phyloP scores from a whole-genome alignment of 2,888 invertebrate species.

The Aphidoletes aphidimyza region DNA sequence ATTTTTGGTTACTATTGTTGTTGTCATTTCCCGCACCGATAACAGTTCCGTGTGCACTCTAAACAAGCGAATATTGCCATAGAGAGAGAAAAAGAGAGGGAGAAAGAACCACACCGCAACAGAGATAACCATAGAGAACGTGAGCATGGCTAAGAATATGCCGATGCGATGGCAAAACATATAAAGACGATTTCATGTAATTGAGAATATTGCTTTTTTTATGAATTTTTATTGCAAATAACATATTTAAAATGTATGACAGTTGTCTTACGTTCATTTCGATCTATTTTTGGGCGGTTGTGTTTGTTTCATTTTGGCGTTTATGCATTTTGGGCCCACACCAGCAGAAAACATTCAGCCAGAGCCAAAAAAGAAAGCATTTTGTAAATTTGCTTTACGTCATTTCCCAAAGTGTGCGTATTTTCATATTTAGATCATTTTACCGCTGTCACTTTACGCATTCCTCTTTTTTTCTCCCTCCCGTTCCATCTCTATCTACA shows the following conservation, averaged over 20 bases:
- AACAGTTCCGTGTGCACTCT: constrained; percentile 37
- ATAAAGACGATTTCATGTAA: constrained; percentile 55
- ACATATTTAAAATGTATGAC: constrained; percentile 58
- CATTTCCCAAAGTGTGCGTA: constrained; percentile 44
- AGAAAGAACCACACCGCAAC: background rate
- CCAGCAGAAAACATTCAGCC: too few species aligned
- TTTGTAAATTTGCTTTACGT: background rate
- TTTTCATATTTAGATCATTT: constrained; percentile 50
- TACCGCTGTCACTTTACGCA: background rate
- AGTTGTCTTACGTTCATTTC: constrained; percentile 55
- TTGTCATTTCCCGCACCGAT: constrained; percentile 45
- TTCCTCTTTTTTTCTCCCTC: background rate
- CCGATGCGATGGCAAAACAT: constrained; percentile 6
- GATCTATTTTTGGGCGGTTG: constrained; percentile 19
- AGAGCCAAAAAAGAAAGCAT: background rate
- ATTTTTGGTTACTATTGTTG: constrained; percentile 12
- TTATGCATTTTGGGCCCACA: too few species aligned
- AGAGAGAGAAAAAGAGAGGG: too few species aligned
- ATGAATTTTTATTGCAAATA: constrained; percentile 59
- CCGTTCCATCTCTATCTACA: too few species aligned
- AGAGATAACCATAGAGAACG: background rate
- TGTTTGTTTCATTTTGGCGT: background rate
- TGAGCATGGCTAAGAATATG: background rate
- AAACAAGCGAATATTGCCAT: too few species aligned
- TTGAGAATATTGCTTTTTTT: constrained; percentile 58